These are phyloP conservation scores for Cinara cedri DNA, from an alignment of 2,888 invertebrate species.

Conservation along the genomic window DNA sequence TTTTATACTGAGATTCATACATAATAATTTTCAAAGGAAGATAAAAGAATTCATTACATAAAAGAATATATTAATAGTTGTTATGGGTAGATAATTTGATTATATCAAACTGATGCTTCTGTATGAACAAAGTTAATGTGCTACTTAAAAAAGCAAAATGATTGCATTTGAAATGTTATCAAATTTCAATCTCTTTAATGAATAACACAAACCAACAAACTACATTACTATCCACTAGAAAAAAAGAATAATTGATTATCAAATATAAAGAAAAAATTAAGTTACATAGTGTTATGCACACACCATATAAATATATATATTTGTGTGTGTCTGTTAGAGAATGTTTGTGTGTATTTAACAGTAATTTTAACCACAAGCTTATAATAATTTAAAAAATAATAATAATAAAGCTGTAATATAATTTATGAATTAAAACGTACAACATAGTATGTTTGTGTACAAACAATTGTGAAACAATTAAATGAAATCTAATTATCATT, in stretches of 20 bases:
- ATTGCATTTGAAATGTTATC: background rate
- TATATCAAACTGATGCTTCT: background rate
- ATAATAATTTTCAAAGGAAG: constrained; percentile 12
- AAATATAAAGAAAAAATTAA: constrained; percentile 18
- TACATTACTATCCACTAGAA: background rate
- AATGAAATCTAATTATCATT: constrained; percentile 20
- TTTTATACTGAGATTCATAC: background rate
- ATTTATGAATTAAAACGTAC: constrained; percentile 5
- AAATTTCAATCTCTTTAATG: background rate
- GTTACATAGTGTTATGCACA: background rate
- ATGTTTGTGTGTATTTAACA: constrained; percentile 28
- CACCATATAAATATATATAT: constrained; percentile 10
- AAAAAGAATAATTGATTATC: background rate
- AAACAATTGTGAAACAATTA: constrained; percentile 13
- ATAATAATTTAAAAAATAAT: constrained; percentile 3
- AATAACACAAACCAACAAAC: background rate
- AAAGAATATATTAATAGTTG: background rate
- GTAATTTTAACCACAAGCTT: constrained; percentile 47
- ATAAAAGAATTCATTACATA: background rate
- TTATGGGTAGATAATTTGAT: constrained; percentile 2
- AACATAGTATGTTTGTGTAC: background rate
- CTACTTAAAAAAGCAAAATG: constrained; percentile 28
- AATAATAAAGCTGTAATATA: background rate
- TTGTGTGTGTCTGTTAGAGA: constrained; percentile 1
- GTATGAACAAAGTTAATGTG: background rate